Conservation (phyloP, 2,113 vertebrate genomes). For the Crotalus helleri region DNA sequence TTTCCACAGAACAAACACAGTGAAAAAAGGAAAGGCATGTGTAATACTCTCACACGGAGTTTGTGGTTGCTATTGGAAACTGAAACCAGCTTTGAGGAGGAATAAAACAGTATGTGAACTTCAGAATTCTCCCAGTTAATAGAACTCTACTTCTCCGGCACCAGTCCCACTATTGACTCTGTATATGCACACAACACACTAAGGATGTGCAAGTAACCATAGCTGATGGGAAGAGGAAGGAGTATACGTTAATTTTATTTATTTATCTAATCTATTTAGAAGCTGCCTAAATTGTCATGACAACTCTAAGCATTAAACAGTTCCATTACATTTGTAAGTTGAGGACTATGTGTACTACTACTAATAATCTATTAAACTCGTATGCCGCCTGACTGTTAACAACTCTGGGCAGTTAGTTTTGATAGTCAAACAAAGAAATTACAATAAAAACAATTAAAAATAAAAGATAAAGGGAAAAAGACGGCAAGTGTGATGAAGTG, state of each 20-base stretch:
- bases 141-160: slow-evolving; percentile 35
- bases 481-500: neutral
- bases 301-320: neutral
- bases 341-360: neutral
- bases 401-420: neutral
- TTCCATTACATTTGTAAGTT: neutral
- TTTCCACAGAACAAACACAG: slow-evolving; percentile 42
- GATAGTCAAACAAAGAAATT: neutral
- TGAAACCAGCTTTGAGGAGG: slow-evolving; percentile 42
- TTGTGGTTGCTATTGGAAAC: slow-evolving; percentile 70
- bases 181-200: slow-evolving; percentile 31
- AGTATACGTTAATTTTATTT: neutral
- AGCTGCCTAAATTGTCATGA: neutral
- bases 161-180: slow-evolving; percentile 28
- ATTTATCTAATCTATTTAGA: neutral
- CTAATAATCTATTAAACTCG: neutral
- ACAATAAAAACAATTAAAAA: neutral
- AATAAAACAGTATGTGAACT: slow-evolving; percentile 23
- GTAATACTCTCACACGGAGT: slow-evolving; percentile 45
- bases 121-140: slow-evolving; percentile 22
- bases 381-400: neutral
- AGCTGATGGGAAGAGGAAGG: neutral
- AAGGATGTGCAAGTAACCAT: slow-evolving; percentile 7
- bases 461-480: neutral
- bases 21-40: slow-evolving; percentile 19